These are phyloP conservation scores for Acholoe squamosa DNA, from an alignment of 2,888 invertebrate species.

Conservation along the genomic window DNA sequence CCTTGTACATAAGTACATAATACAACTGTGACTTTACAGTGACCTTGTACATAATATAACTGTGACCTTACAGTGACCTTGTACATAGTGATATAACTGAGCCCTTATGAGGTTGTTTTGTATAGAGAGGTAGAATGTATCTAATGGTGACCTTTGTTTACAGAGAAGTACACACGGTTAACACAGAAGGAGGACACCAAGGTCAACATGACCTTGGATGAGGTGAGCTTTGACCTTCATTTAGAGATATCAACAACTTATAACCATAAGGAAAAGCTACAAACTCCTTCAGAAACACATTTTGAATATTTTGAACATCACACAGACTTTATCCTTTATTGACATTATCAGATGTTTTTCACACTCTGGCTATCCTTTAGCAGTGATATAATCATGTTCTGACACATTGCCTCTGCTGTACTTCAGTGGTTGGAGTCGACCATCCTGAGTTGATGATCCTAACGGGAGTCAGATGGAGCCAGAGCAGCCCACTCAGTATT, in stretches of 20 bases:
- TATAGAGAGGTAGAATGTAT: neutral
- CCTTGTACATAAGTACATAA: neutral
- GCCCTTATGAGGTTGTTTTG: too few species aligned
- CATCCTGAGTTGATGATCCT: neutral
- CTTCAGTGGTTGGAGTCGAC: constrained; percentile 37
- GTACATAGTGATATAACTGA: too few species aligned
- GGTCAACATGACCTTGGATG: constrained; percentile 50
- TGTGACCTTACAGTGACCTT: too few species aligned
- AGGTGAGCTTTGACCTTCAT: neutral
- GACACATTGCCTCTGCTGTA: neutral
- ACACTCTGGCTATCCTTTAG: neutral
- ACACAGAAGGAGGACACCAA: neutral
- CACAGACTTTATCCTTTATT: neutral
- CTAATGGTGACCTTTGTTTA: neutral
- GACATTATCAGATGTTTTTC: neutral
- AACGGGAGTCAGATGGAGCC: neutral
- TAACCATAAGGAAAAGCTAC: neutral
- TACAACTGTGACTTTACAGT: neutral
- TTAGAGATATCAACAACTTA: neutral
- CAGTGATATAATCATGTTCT: neutral
- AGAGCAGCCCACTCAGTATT: neutral
- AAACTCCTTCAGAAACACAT: neutral
- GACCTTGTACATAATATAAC: too few species aligned
- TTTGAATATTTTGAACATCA: neutral
- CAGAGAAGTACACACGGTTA: constrained; percentile 40